A percentile compares a stretch with the other conserved stretches of the same genome.
Conservation (phyloP, 2,113 vertebrate genomes). For the Centropristis striata region DNA sequence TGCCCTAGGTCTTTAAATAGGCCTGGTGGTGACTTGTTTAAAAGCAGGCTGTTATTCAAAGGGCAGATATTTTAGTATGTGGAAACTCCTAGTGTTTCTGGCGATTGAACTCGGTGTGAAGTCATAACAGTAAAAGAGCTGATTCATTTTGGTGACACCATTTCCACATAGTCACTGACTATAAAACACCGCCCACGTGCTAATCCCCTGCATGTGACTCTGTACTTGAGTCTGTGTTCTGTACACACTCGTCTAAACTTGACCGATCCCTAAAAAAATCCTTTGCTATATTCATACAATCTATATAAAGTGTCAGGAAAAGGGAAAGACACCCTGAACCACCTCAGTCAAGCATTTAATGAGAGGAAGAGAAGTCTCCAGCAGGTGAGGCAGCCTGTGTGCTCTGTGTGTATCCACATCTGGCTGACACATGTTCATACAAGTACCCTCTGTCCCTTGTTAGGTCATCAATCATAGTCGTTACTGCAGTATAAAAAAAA, state of each 20-base stretch:
- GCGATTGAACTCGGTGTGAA: constrained; percentile 20
- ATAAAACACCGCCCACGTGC: constrained; percentile 6
- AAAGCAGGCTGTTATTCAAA: constrained; percentile 16
- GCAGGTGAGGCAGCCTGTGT: constrained; percentile 1
- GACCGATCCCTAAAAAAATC: neutral
- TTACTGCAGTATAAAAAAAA: constrained; percentile 4
- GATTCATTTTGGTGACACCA: constrained; percentile 21
- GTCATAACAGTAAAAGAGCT: constrained; percentile 18
- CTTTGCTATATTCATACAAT: neutral
- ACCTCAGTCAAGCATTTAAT: neutral
- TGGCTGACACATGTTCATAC: constrained; percentile 61
- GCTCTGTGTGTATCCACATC: constrained; percentile 51
- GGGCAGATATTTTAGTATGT: constrained; percentile 34
- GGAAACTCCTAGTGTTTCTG: constrained; percentile 23
- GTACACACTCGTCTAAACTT: neutral
- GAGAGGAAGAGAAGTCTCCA: constrained; percentile 6
- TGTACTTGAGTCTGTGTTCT: neutral
- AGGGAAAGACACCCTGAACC: neutral
- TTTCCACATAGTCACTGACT: constrained; percentile 19
- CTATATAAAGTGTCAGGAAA: constrained; percentile 20
- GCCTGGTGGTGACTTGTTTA: constrained; percentile 26
- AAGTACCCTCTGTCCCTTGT: constrained; percentile 20
- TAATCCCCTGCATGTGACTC: neutral
- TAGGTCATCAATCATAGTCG: constrained; percentile 50
- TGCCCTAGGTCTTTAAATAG: neutral